Percentiles rank a stretch among this genome's conserved stretches.
Conservation (phyloP, 1,140 invertebrate species). For the Myzus persicae region DNA sequence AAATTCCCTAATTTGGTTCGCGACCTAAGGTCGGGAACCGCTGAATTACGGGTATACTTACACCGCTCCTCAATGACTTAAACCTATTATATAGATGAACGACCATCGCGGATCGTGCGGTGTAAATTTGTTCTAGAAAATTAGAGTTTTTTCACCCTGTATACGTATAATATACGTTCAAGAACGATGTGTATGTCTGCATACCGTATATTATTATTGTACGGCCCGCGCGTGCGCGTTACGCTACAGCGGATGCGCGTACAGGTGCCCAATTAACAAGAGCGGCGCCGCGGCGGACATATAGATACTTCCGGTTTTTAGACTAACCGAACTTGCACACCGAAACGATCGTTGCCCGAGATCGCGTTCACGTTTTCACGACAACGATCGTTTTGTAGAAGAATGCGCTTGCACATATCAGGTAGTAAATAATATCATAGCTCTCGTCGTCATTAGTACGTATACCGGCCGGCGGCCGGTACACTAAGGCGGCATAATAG, state of each 20-base stretch:
- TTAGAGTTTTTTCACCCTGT: background rate
- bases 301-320: slow-evolving; percentile 6
- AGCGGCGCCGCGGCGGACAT: background rate
- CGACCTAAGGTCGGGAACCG: too few species aligned
- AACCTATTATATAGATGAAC: too few species aligned
- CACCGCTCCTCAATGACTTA: too few species aligned
- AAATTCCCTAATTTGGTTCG: too few species aligned
- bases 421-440: background rate
- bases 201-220: background rate
- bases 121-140: background rate
- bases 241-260: background rate
- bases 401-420: background rate
- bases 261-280: background rate
- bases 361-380: background rate
- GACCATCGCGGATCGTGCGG: too few species aligned
- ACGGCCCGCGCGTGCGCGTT: background rate
- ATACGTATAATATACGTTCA: background rate
- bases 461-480: too few species aligned
- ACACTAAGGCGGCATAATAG: background rate
- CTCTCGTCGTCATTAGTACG: too few species aligned
- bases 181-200: background rate
- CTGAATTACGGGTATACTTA: too few species aligned
- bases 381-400: background rate
- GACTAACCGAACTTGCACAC: background rate
- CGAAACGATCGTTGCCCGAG: background rate